A percentile compares a stretch with the other conserved stretches of the same genome.
Evolutionary conservation across 1,140 invertebrate species (phyloP).

Genomic region (Meloidogyne hapla): DNA sequence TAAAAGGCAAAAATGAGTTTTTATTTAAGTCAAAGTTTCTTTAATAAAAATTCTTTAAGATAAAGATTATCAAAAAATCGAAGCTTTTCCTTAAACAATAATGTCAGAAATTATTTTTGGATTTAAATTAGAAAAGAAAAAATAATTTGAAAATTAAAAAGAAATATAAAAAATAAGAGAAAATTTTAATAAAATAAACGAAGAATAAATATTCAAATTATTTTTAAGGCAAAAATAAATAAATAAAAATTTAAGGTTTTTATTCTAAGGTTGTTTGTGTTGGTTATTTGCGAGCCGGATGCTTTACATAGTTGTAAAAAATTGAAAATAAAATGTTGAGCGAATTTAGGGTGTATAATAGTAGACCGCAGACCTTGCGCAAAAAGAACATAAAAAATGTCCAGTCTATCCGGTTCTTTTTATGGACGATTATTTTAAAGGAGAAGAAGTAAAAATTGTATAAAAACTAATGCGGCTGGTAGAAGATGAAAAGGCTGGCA

Average conservation of each 20-base stretch:
- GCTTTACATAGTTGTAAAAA: background rate
- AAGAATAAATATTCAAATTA: too few relatives aligned
- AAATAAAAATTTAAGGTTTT: background rate
- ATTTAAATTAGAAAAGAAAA: too few relatives aligned
- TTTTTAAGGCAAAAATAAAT: too few relatives aligned
- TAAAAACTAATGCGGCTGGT: background rate
- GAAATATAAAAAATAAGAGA: too few relatives aligned
- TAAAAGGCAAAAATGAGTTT: too few relatives aligned
- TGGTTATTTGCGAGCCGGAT: background rate
- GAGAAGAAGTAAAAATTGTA: background rate
- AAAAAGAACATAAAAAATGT: background rate
- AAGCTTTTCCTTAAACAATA: too few relatives aligned
- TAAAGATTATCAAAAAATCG: too few relatives aligned
- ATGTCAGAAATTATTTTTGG: too few relatives aligned
- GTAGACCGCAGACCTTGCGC: background rate
- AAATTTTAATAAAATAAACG: too few relatives aligned
- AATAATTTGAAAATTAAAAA: too few relatives aligned
- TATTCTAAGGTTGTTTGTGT: background rate
- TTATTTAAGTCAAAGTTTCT: too few relatives aligned
- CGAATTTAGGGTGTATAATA: background rate
- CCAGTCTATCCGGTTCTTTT: background rate
- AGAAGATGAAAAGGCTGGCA: background rate
- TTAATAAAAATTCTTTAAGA: too few relatives aligned
- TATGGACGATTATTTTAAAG: slow-evolving; percentile 1
- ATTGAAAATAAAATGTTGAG: background rate